phyloP scores from a whole-genome alignment of 2,888 invertebrate species.

The Lasioglossum pauxillum region DNA sequence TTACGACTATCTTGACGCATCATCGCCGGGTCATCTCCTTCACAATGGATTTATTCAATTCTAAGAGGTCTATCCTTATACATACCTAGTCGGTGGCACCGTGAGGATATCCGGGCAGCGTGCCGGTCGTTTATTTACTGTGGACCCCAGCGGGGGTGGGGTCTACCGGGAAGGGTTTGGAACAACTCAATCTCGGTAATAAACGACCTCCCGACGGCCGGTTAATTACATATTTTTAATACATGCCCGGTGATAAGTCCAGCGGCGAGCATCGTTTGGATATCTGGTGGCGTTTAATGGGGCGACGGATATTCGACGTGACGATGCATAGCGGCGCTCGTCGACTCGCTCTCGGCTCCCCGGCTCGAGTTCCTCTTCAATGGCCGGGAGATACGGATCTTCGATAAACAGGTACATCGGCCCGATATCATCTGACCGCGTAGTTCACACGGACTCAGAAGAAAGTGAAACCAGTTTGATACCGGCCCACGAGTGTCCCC shows the following conservation, averaged over 20 bases:
- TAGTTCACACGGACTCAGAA: constrained; percentile 57
- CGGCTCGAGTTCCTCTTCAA: constrained; percentile 39
- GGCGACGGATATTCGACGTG: constrained; percentile 60
- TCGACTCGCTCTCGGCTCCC: background rate
- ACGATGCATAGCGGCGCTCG: constrained; percentile 58
- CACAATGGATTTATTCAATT: too few species aligned
- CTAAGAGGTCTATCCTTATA: too few species aligned
- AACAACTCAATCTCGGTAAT: constrained; percentile 74
- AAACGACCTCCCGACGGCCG: constrained; percentile 63
- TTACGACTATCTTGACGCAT: too few species aligned
- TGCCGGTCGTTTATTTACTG: background rate
- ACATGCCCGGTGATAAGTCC: constrained; percentile 16
- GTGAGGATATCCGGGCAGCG: background rate
- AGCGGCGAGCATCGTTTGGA: constrained; percentile 35
- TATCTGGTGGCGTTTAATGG: constrained; percentile 51
- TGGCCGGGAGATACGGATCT: constrained; percentile 52
- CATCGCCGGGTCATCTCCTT: too few species aligned
- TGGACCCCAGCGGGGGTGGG: constrained; percentile 22
- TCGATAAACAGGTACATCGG: constrained; percentile 66
- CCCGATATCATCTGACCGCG: constrained; percentile 60
- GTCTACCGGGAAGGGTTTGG: constrained; percentile 30
- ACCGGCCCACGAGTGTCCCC: constrained; percentile 34
- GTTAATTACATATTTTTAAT: constrained; percentile 74
- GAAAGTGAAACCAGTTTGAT: constrained; percentile 71
- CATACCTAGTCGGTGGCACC: background rate